A percentile compares a stretch with the other conserved stretches of the same genome.
These are phyloP conservation scores for Phenganax stokvisi DNA, from an alignment of 92 coral and sea anemone genomes.

Conservation along the genomic window DNA sequence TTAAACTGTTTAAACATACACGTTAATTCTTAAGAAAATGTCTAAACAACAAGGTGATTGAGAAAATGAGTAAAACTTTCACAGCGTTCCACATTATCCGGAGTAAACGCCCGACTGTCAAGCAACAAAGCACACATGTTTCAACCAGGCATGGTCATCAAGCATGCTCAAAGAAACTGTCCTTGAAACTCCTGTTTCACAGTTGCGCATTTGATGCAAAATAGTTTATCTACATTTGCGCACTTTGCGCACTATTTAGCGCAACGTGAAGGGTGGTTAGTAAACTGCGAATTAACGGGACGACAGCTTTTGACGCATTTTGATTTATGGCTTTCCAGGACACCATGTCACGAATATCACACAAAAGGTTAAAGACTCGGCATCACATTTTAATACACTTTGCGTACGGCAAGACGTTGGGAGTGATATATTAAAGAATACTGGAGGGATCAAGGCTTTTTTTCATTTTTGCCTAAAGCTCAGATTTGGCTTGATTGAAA, in stretches of 20 bases:
- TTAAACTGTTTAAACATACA: not conserved
- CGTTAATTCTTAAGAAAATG: not conserved
- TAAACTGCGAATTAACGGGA: conserved; percentile 25
- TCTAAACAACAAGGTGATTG: not conserved
- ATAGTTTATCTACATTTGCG: not conserved
- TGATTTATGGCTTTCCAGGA: conserved; percentile 39
- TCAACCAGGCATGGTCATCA: too few relatives aligned
- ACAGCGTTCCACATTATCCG: conserved; percentile 34
- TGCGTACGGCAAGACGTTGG: not conserved
- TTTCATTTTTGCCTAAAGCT: not conserved
- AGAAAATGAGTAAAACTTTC: not conserved
- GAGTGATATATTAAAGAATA: not conserved
- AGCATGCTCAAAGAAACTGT: not conserved
- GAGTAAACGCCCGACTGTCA: conserved; percentile 21
- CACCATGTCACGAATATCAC: conserved; percentile 2
- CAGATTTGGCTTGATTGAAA: conserved; percentile 5
- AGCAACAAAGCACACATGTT: conserved; percentile 3
- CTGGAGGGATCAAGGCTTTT: not conserved
- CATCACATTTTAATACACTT: not conserved
- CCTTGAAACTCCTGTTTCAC: not conserved
- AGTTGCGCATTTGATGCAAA: conserved; percentile 2
- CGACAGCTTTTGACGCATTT: conserved; percentile 24
- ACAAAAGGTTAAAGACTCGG: not conserved
- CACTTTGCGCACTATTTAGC: not conserved
- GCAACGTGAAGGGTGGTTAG: conserved; percentile 10